Conservation (phyloP, 2,797 vertebrate genomes). For the Thalassophryne amazonica region DNA sequence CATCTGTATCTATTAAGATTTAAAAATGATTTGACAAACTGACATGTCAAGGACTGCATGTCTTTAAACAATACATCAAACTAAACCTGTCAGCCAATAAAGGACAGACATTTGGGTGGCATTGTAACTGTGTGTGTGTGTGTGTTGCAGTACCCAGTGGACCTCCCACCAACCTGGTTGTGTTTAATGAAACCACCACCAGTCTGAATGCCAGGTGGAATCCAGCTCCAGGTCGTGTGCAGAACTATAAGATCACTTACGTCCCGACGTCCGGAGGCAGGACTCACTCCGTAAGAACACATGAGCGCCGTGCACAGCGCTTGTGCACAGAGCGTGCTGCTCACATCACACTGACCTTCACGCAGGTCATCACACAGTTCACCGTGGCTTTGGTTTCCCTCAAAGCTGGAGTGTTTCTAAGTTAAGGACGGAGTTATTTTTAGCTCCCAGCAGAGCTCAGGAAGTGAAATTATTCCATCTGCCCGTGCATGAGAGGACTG, state of each 20-base stretch:
- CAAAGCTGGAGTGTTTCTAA: no score
- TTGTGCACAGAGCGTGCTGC: no score
- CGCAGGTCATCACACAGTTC: no score
- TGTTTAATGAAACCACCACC: constrained; percentile 92
- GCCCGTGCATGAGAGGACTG: no score
- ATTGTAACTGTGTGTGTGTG: constrained; percentile 24
- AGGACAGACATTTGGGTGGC: background rate
- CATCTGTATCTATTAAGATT: background rate
- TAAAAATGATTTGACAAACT: background rate
- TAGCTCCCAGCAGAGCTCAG: no score
- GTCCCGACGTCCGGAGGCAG: constrained; percentile 84
- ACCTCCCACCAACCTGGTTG: constrained; percentile 90
- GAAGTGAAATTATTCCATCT: no score
- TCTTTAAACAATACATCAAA: constrained; percentile 60
- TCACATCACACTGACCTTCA: no score
- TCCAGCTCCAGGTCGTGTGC: constrained; percentile 87
- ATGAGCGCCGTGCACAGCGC: no score
- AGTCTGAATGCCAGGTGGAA: constrained; percentile 93
- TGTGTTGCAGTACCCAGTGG: constrained; percentile 79
- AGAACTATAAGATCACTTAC: constrained; percentile 90
- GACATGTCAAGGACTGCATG: constrained; percentile 59
- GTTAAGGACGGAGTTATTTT: no score
- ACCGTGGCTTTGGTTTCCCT: no score
- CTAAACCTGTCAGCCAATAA: background rate
- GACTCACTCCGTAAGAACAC: constrained; percentile 85